Evolutionary conservation across 2,888 invertebrate species (phyloP).

Genomic region (Tiphia femorata): DNA sequence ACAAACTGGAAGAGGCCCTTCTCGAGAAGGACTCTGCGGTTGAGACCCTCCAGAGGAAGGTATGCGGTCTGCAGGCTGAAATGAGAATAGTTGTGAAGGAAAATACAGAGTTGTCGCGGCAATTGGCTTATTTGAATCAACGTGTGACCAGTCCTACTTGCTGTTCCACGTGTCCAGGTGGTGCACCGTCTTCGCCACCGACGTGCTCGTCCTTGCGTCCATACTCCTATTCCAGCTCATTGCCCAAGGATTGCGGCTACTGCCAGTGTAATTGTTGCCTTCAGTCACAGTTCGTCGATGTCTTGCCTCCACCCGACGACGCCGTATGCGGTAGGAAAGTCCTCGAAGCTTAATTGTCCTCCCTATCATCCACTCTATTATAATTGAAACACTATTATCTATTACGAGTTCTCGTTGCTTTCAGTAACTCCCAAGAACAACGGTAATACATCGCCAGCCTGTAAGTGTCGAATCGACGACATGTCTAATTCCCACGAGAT

Average conservation of each 20-base stretch:
- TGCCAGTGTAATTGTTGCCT: conserved; percentile 46
- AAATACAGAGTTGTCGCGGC: conserved; percentile 73
- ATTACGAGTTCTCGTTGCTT: too few species aligned
- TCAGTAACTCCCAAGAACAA: too few species aligned
- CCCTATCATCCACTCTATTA: too few species aligned
- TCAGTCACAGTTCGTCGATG: conserved; percentile 28
- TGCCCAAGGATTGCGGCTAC: conserved; percentile 38
- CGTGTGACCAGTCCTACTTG: conserved; percentile 40
- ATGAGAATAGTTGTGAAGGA: conserved; percentile 76
- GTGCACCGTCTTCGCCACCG: conserved; percentile 26
- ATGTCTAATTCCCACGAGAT: too few species aligned
- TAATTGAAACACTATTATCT: too few species aligned
- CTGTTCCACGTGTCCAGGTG: conserved; percentile 42
- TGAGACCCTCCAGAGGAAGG: conserved; percentile 75
- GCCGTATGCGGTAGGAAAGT: conserved; percentile 39
- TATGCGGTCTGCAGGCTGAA: conserved; percentile 75
- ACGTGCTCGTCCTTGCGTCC: conserved; percentile 28
- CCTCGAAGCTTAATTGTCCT: too few species aligned
- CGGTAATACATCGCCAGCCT: too few species aligned
- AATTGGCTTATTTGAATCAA: conserved; percentile 63
- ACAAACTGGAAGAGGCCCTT: conserved; percentile 76
- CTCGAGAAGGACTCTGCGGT: conserved; percentile 76
- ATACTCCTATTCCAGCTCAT: conserved; percentile 29
- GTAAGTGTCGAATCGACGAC: too few species aligned
- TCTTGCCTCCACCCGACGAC: conserved; percentile 27